Conservation (phyloP, 2,888 invertebrate species). For the Drosophila seclusa region DNA sequence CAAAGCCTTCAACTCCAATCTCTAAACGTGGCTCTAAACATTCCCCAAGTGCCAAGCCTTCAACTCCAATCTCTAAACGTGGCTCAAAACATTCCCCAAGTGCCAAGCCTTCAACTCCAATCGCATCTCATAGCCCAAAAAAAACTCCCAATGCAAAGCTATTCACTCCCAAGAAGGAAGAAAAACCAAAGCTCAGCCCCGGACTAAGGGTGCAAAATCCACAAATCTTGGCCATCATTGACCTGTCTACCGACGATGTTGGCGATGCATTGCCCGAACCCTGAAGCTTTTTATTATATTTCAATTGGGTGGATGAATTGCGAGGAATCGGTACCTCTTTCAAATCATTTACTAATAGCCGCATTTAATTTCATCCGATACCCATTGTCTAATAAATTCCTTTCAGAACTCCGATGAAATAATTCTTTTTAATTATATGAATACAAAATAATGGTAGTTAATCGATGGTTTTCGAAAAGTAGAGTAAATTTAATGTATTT, state of each 20-base stretch:
- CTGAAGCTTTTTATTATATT: neutral
- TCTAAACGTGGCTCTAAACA: neutral
- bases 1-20: neutral
- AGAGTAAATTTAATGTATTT: neutral
- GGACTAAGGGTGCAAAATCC: too few relatives aligned
- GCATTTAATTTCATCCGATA: neutral
- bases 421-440: too few relatives aligned
- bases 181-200: neutral
- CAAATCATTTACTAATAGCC: neutral
- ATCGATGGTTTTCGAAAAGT: neutral
- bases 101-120: neutral
- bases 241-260: slow-evolving; percentile 21
- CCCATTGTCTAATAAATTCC: slow-evolving; percentile 6
- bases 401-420: neutral
- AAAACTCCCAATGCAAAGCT: neutral
- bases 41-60: neutral
- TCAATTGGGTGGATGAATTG: neutral
- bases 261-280: neutral
- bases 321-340: neutral
- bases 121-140: too few relatives aligned
- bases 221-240: neutral
- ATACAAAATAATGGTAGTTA: neutral
- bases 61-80: neutral
- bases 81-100: neutral
- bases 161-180: neutral